Evolutionary conservation across 2,888 invertebrate species (phyloP).

Genomic region (Zaprionus bogoriensis): DNA sequence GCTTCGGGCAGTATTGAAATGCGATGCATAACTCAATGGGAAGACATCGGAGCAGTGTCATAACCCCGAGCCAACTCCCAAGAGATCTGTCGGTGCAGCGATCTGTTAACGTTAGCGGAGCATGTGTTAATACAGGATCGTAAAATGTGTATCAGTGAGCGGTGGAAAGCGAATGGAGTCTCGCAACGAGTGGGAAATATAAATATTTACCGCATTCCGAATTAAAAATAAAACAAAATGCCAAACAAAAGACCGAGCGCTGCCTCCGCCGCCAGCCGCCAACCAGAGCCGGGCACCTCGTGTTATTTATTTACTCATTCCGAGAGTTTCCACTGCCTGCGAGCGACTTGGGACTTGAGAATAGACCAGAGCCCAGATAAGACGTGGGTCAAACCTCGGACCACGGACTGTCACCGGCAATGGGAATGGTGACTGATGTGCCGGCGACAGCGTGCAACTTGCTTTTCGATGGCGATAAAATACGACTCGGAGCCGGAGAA

Average conservation of each 20-base stretch:
- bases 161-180: constrained; percentile 27
- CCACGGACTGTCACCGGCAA: constrained; percentile 2
- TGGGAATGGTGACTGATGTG: constrained; percentile 43
- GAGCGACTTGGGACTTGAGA: constrained; percentile 29
- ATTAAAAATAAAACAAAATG: constrained; percentile 59
- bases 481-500: constrained; percentile 40
- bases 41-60: constrained; percentile 9
- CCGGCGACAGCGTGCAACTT: constrained; percentile 40
- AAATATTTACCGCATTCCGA: constrained; percentile 63
- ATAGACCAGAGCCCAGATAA: constrained; percentile 60
- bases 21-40: constrained; percentile 16
- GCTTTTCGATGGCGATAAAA: constrained; percentile 39
- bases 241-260: constrained; percentile 15
- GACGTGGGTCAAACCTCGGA: constrained; percentile 42
- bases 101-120: constrained; percentile 61
- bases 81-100: constrained; percentile 12
- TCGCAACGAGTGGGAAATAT: constrained; percentile 20
- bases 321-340: constrained; percentile 17
- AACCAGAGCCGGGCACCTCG: constrained; percentile 22
- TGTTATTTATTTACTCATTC: constrained; percentile 61
- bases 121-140: constrained; percentile 71
- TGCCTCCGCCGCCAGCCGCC: constrained; percentile 1
- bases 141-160: constrained; percentile 52
- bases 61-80: constrained; percentile 17
- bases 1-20: constrained; percentile 43